phyloP scores from a whole-genome alignment of 2,113 vertebrate species.

The Colossoma macropomum region DNA sequence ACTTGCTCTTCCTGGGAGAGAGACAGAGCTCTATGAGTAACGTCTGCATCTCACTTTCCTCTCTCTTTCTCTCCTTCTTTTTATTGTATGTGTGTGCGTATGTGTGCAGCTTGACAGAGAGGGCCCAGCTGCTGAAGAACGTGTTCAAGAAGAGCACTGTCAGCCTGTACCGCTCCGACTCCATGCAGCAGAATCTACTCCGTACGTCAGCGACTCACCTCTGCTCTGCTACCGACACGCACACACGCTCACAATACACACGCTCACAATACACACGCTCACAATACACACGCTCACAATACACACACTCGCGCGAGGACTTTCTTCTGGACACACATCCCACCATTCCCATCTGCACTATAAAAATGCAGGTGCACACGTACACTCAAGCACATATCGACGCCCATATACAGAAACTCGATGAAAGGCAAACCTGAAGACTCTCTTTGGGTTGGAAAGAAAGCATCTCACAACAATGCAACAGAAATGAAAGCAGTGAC shows the following conservation, averaged over 20 bases:
- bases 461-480: background rate
- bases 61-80: slow-evolving; percentile 19
- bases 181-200: slow-evolving; percentile 93
- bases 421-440: slow-evolving; percentile 14
- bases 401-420: slow-evolving; percentile 10
- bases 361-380: slow-evolving; percentile 36
- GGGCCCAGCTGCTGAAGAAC: slow-evolving; percentile 96
- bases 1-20: background rate
- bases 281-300: too few relatives aligned
- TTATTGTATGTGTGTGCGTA: slow-evolving; percentile 35
- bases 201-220: slow-evolving; percentile 83
- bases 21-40: background rate
- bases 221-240: slow-evolving; percentile 1
- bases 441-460: background rate
- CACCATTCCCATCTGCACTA: slow-evolving; percentile 24
- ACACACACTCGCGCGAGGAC: slow-evolving; percentile 14
- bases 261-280: slow-evolving; percentile 7
- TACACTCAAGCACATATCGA: slow-evolving; percentile 14
- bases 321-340: slow-evolving; percentile 25
- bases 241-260: slow-evolving; percentile 34
- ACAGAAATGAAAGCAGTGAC: background rate
- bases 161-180: slow-evolving; percentile 93
- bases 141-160: slow-evolving; percentile 98
- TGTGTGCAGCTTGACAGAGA: slow-evolving; percentile 87
- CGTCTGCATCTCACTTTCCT: slow-evolving; percentile 25